A percentile compares a stretch with the other conserved stretches of the same genome.
These are phyloP conservation scores for Hyposmocoma kahamanoa DNA, from an alignment of 1,140 invertebrate genomes.

Conservation along the genomic window DNA sequence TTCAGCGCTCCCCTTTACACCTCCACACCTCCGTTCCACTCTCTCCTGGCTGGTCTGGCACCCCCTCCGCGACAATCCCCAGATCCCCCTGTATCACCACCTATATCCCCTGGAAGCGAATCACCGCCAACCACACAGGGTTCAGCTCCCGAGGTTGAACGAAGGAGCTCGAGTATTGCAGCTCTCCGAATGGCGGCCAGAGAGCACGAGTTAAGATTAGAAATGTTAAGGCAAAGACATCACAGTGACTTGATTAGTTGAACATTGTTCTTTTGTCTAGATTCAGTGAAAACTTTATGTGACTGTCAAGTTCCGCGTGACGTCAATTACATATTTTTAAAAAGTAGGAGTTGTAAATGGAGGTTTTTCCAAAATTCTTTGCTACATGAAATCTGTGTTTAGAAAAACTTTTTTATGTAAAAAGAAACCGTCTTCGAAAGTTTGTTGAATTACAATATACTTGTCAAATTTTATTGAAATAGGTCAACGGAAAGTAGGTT, in stretches of 20 bases:
- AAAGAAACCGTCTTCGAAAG: no score
- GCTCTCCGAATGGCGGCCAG: constrained; percentile 91
- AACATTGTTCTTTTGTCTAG: constrained; percentile 24
- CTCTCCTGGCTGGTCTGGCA: constrained; percentile 86
- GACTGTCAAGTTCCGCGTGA: neutral
- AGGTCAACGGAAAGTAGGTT: no score
- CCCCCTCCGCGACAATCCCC: constrained; percentile 78
- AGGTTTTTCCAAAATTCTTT: no score
- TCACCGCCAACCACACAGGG: constrained; percentile 59
- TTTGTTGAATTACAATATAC: no score
- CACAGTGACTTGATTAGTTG: constrained; percentile 85
- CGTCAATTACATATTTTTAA: neutral
- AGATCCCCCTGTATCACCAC: constrained; percentile 75
- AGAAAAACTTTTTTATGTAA: no score
- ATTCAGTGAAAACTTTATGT: no score
- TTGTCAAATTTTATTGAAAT: no score
- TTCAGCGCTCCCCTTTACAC: constrained; percentile 78
- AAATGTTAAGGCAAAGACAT: constrained; percentile 87
- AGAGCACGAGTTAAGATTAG: constrained; percentile 91
- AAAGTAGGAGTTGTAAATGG: no score
- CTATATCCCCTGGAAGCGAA: constrained; percentile 65
- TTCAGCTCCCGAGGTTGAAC: constrained; percentile 78
- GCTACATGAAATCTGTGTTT: no score
- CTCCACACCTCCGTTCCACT: constrained; percentile 86
- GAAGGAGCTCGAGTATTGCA: constrained; percentile 91